Evolutionary conservation across 2,888 invertebrate species (phyloP).

Genomic region (Drosophila stalkeri): DNA sequence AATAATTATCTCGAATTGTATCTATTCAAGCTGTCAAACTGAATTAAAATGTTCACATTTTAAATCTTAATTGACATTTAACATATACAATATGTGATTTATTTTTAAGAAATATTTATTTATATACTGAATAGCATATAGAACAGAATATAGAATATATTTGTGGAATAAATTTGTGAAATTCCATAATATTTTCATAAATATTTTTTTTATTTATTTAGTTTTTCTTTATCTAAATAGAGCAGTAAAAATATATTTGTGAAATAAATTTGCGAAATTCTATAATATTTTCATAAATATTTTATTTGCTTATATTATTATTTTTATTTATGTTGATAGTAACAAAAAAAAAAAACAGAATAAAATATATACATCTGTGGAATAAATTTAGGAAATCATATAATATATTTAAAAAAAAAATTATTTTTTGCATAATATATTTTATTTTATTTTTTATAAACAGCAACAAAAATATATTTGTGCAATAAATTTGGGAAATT

Average conservation of each 20-base stretch:
- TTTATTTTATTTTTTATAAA: no score
- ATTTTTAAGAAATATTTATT: background rate
- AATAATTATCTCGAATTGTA: slow-evolving; percentile 20
- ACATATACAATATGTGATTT: background rate
- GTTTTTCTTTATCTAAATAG: no score
- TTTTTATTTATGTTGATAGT: no score
- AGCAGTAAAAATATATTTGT: no score
- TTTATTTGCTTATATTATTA: background rate
- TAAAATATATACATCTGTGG: no score
- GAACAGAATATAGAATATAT: background rate
- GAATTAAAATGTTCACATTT: slow-evolving; percentile 9
- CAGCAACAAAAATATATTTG: no score
- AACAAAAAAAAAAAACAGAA: no score
- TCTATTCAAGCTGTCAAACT: slow-evolving; percentile 4
- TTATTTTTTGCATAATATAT: background rate
- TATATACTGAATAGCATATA: background rate
- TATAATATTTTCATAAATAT: background rate
- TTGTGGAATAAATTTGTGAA: background rate
- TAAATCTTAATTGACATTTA: background rate
- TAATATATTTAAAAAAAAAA: no score
- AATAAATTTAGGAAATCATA: no score
- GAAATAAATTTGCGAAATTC: no score
- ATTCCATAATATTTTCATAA: background rate
- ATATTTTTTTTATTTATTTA: background rate
- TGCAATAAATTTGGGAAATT: no score